A percentile compares a stretch with the other conserved stretches of the same genome.
Conservation (phyloP, 2,888 invertebrate genomes). For the Sthenelais limicola region DNA sequence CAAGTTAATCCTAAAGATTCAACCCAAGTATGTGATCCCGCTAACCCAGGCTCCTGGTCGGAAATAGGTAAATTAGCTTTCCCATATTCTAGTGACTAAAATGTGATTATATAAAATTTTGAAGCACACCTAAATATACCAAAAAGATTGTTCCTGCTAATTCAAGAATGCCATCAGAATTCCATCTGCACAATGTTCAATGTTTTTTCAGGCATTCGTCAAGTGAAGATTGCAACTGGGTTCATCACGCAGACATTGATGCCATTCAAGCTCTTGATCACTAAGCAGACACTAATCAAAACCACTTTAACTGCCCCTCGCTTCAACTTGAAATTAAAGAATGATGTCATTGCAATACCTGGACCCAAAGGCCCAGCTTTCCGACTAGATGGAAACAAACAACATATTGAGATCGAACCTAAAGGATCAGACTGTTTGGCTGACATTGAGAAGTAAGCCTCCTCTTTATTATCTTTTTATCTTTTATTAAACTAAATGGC, state of each 20-base stretch:
- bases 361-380: conserved; percentile 6
- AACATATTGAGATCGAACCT: conserved; percentile 1
- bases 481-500: not conserved
- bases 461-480: not conserved
- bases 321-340: not conserved
- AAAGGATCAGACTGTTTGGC: conserved; percentile 1
- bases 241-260: not conserved
- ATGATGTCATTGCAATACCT: not conserved
- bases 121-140: too few species aligned
- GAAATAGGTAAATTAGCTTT: conserved; percentile 10
- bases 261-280: not conserved
- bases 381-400: conserved; percentile 2
- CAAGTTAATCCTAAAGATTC: conserved; percentile 1
- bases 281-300: not conserved
- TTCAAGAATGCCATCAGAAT: too few species aligned
- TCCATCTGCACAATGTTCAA: too few species aligned
- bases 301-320: not conserved
- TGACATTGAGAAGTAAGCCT: conserved; percentile 6
- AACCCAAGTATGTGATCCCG: conserved; percentile 16
- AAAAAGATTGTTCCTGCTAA: too few species aligned
- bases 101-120: too few species aligned
- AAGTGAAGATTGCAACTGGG: not conserved
- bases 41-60: not conserved
- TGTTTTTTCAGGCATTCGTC: not conserved
- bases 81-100: too few species aligned